phyloP scores from a whole-genome alignment of 2,797 vertebrate genomes.

The Orestias chungarensis region DNA sequence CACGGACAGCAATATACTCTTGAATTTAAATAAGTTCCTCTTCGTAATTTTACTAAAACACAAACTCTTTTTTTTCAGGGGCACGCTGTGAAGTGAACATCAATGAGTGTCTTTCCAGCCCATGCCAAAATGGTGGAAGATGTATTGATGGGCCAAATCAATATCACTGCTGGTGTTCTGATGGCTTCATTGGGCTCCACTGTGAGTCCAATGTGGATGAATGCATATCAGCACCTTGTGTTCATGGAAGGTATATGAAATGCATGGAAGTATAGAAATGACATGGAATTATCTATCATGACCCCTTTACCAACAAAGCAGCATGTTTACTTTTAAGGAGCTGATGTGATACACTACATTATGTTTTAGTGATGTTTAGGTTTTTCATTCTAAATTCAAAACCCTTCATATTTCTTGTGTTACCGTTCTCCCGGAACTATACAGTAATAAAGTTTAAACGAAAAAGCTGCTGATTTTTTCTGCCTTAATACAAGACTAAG shows the following conservation, averaged over 20 bases:
- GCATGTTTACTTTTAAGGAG: conserved; percentile 73
- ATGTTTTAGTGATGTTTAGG: conserved; percentile 72
- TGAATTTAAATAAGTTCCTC: background rate
- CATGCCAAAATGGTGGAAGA: conserved; percentile 81
- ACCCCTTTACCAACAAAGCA: conserved; percentile 59
- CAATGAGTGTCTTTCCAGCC: conserved; percentile 81
- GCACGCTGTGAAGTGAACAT: conserved; percentile 77
- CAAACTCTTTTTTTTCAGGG: conserved; percentile 68
- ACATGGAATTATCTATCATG: conserved; percentile 77
- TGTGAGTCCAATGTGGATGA: conserved; percentile 84
- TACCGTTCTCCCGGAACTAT: conserved; percentile 10
- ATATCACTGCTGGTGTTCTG: conserved; percentile 80
- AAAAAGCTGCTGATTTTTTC: conserved; percentile 12
- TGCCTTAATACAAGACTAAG: background rate
- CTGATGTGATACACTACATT: conserved; percentile 70
- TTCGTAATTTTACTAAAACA: conserved; percentile 7
- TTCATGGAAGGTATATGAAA: conserved; percentile 87
- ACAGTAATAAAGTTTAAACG: background rate
- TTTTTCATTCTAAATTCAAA: conserved; percentile 71
- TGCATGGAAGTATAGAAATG: conserved; percentile 56
- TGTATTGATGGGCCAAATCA: conserved; percentile 77
- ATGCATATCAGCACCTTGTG: conserved; percentile 83
- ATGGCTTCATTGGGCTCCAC: conserved; percentile 77
- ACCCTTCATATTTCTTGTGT: conserved; percentile 6
- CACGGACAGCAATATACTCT: background rate